Percentiles rank a stretch among this genome's conserved stretches.
Conservation (phyloP, 2,113 vertebrate genomes). For the Xiphophorus couchianus region DNA sequence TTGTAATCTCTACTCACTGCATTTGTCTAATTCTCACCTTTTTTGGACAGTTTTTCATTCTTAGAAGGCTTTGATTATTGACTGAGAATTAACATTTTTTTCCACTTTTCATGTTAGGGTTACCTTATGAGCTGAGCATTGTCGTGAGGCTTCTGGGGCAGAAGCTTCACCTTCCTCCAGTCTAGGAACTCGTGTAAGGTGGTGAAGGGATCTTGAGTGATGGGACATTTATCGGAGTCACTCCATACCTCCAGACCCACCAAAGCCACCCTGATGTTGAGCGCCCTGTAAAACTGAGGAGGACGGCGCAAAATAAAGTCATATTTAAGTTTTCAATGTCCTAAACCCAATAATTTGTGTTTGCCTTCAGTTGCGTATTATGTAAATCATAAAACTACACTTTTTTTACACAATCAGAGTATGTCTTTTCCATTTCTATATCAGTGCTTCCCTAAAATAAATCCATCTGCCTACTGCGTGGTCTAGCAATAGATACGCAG, state of each 20-base stretch:
- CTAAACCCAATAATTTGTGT: background rate
- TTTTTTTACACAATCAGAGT: constrained; percentile 19
- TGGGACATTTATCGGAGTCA: constrained; percentile 91
- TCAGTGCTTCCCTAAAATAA: constrained; percentile 21
- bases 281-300: constrained; percentile 90
- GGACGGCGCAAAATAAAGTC: background rate
- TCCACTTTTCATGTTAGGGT: background rate
- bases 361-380: constrained; percentile 2
- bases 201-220: constrained; percentile 94
- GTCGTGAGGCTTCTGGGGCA: constrained; percentile 93
- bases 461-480: constrained; percentile 30
- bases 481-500: constrained; percentile 19
- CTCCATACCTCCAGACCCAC: constrained; percentile 98
- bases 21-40: background rate
- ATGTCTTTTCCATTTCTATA: constrained; percentile 25
- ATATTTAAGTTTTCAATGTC: background rate
- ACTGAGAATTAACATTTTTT: background rate
- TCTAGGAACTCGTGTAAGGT: constrained; percentile 97
- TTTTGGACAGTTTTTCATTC: background rate
- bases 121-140: constrained; percentile 98
- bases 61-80: background rate
- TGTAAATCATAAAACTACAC: constrained; percentile 11
- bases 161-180: constrained; percentile 93
- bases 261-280: constrained; percentile 96
- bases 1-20: background rate